Conservation (phyloP, 2,888 invertebrate species). For the Ichneumon xanthorius region DNA sequence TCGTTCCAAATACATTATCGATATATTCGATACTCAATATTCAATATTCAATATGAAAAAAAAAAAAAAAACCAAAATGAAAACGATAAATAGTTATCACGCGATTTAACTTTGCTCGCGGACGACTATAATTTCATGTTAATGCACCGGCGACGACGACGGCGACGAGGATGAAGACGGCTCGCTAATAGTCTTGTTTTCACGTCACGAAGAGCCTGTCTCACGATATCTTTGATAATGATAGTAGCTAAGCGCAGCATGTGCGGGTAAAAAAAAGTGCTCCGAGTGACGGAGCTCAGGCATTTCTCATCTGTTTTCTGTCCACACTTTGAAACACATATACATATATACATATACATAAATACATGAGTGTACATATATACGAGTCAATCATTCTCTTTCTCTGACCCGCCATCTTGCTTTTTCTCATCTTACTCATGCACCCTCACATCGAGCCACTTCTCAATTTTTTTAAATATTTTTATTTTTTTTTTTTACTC, state of each 20-base stretch:
- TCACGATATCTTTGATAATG: constrained; percentile 59
- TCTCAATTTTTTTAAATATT: background rate
- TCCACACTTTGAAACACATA: constrained; percentile 1
- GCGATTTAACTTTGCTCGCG: constrained; percentile 43
- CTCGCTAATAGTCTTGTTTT: constrained; percentile 64
- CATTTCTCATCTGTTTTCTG: constrained; percentile 14
- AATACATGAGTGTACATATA: background rate
- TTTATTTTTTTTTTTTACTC: constrained; percentile 23
- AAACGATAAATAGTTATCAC: constrained; percentile 23
- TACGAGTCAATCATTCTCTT: constrained; percentile 5
- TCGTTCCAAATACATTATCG: constrained; percentile 24
- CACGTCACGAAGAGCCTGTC: constrained; percentile 44
- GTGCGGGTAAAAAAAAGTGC: constrained; percentile 5
- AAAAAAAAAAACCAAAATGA: too few relatives aligned
- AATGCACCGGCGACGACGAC: constrained; percentile 36
- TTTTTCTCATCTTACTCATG: constrained; percentile 6
- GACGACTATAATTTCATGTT: constrained; percentile 55
- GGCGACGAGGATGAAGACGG: constrained; percentile 28
- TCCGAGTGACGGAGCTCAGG: constrained; percentile 12
- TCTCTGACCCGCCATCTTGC: background rate
- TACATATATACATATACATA: background rate
- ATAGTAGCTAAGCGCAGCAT: constrained; percentile 43
- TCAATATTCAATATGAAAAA: background rate
- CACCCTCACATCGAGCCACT: background rate
- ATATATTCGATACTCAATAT: constrained; percentile 34